phyloP scores from a whole-genome alignment of 2,113 vertebrate genomes.

The Australoheros scitulus region DNA sequence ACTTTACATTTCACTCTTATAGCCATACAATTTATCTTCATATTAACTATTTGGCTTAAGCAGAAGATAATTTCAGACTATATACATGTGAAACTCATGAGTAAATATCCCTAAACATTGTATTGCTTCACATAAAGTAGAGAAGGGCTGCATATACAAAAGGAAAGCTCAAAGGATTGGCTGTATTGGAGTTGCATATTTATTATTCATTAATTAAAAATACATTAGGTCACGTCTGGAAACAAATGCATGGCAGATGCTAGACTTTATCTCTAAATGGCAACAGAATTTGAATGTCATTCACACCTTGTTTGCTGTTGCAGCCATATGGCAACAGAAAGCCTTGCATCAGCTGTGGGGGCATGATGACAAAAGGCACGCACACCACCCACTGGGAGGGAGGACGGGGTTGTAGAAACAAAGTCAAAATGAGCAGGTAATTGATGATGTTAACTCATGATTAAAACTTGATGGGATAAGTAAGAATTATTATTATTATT shows the following conservation, averaged over 20 bases:
- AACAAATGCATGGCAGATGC: background rate
- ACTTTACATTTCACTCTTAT: too few relatives aligned
- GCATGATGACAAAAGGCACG: slow-evolving; percentile 79
- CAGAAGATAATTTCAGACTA: too few relatives aligned
- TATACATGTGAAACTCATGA: too few relatives aligned
- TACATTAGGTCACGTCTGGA: background rate
- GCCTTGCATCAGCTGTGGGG: slow-evolving; percentile 79
- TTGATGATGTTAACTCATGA: background rate
- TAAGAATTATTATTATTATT: background rate
- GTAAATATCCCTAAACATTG: too few relatives aligned
- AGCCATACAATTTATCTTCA: too few relatives aligned
- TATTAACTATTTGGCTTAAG: too few relatives aligned
- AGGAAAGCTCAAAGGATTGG: background rate
- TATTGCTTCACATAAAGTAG: background rate
- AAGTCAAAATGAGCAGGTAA: slow-evolving; percentile 82
- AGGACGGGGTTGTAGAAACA: slow-evolving; percentile 83
- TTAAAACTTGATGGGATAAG: background rate
- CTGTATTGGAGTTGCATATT: background rate
- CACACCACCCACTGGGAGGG: slow-evolving; percentile 83
- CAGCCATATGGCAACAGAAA: slow-evolving; percentile 80
- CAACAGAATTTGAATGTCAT: background rate
- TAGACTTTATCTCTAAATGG: background rate
- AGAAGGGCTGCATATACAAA: background rate
- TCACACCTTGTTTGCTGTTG: background rate
- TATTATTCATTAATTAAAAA: background rate